These are phyloP conservation scores for Dysdera silvatica DNA, from an alignment of 1,140 invertebrate genomes.

Conservation along the genomic window DNA sequence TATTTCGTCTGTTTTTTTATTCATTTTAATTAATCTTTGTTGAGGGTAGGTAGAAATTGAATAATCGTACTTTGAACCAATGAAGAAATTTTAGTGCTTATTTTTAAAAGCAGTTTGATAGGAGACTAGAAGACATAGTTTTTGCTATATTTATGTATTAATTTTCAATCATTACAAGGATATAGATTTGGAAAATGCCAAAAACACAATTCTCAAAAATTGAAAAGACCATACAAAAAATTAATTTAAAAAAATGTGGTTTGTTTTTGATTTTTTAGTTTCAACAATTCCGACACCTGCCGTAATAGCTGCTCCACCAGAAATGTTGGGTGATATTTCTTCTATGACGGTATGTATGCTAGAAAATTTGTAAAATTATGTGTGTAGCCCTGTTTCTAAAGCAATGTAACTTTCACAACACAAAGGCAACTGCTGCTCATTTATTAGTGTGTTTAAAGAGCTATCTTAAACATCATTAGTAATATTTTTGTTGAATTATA, in stretches of 20 bases:
- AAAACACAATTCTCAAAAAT: neutral
- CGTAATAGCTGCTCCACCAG: slow-evolving; percentile 22
- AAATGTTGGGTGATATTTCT: neutral
- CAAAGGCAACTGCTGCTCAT: neutral
- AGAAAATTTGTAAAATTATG: neutral
- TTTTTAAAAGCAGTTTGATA: too few species aligned
- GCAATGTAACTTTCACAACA: neutral
- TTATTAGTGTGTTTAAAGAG: too few species aligned
- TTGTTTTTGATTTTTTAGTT: neutral
- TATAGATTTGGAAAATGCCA: neutral
- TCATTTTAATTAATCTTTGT: too few species aligned
- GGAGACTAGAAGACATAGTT: neutral
- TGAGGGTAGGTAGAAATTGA: too few species aligned
- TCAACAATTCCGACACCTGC: slow-evolving; percentile 21
- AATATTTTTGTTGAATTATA: too few species aligned
- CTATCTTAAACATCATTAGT: too few species aligned
- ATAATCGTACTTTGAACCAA: too few species aligned
- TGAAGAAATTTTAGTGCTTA: too few species aligned
- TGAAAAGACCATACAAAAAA: neutral
- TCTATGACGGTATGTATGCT: slow-evolving; percentile 7
- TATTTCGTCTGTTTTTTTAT: too few species aligned
- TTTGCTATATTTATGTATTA: neutral
- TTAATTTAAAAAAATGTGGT: neutral
- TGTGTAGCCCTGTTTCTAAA: neutral
- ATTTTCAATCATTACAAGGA: neutral